Conservation (phyloP, 2,888 invertebrate species). For the Drosophila sordidapex region DNA sequence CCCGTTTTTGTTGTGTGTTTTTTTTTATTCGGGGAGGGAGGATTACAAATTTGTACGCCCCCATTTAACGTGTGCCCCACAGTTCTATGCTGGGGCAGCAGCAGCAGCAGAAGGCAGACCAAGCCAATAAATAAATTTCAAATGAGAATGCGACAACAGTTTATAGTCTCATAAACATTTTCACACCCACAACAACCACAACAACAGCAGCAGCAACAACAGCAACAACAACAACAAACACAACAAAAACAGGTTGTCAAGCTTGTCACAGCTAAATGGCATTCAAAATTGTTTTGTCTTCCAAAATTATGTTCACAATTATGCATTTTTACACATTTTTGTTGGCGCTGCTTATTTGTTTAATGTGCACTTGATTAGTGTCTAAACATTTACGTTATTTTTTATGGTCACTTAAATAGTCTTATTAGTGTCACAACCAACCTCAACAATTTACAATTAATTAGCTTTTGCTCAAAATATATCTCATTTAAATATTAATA, state of each 20-base stretch:
- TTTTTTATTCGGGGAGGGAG: not conserved
- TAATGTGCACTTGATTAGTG: conserved; percentile 25
- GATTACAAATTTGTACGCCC: conserved; percentile 30
- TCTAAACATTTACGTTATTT: not conserved
- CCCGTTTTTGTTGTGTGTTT: conserved; percentile 12
- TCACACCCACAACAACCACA: conserved; percentile 37
- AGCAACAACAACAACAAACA: conserved; percentile 16
- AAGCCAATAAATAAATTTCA: conserved; percentile 68
- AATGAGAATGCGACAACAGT: conserved; percentile 53
- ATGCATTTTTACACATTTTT: conserved; percentile 25
- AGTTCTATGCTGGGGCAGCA: conserved; percentile 25
- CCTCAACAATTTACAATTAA: not conserved
- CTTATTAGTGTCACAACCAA: not conserved
- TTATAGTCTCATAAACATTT: conserved; percentile 64
- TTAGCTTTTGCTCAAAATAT: not conserved
- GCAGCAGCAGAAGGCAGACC: not conserved
- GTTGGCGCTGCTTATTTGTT: conserved; percentile 27
- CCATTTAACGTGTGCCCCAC: conserved; percentile 33
- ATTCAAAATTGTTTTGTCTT: conserved; percentile 26
- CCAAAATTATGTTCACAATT: conserved; percentile 37
- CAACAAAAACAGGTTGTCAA: conserved; percentile 34
- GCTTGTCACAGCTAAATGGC: conserved; percentile 43
- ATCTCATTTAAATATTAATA: not conserved
- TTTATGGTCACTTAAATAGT: not conserved
- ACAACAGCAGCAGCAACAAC: conserved; percentile 17